Evolutionary conservation across 2,113 vertebrate genomes (phyloP), one percentile per base, ranked within the genome.

Genomic region (Turdus rufiventris): DNA sequence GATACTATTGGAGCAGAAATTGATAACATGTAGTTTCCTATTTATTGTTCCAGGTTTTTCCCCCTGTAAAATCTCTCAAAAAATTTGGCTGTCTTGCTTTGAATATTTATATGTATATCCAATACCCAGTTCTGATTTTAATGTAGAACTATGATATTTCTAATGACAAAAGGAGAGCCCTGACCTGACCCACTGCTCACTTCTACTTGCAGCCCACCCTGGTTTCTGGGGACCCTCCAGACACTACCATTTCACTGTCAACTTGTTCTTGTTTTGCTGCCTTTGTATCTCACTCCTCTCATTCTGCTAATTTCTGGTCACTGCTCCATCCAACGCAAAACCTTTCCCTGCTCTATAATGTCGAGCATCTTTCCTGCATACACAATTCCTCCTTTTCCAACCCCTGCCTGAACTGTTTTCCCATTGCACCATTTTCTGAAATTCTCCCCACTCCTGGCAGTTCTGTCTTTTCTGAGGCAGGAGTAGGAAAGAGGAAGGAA

Each of bases 81-180:
- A 96, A 98, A 98, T 97, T 96, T 98, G 98, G 98, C 97, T 97
- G 94, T 97, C 96, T 96, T 97, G 97, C 97, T 98, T 97, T 98
- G 97, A 99, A 98, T 98, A 98, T 99, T 98, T 99, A 98, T 99
- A 98, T 99, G 98, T 99, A 98, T 98, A 98, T 98, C 97, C 97
- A 94, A 95, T 97, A 88, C 97, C 97, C 96, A 96, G 94, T 97
- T 96, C 93, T 94, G 96, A 98, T 97, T 97, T 97, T 97, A 96
- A 92, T 97, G 97, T 98, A 97, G 82, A 85, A 36, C 72, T 47
- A 26, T 48, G 47, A 9, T 77, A 45, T 33, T 88, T 80, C 56
- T 73, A 12, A 88, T 76, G 42, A 94, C 62, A 92, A 66, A 95
- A 96, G 82, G 94, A 95, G 91, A 95, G 63, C 47, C 74, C 47